phyloP scores from a whole-genome alignment of 2,888 invertebrate genomes.

The Yponomeuta sedellus region DNA sequence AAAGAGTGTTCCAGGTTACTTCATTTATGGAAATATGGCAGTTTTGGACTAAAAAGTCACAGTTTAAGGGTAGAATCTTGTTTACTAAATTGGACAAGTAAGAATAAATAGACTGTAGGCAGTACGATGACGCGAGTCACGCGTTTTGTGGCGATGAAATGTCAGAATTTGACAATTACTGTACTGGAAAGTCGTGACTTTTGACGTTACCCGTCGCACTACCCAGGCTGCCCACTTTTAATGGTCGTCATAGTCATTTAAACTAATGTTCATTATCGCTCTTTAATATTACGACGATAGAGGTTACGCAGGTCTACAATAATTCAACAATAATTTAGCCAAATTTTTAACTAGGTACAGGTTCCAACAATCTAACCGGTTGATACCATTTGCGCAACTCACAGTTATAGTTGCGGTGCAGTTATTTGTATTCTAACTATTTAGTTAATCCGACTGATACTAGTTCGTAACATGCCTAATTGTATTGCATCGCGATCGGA shows the following conservation, averaged over 20 bases:
- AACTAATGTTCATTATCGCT: background rate
- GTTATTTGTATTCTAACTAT: background rate
- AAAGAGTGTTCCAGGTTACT: too few relatives aligned
- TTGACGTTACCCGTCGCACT: too few relatives aligned
- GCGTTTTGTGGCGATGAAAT: too few relatives aligned
- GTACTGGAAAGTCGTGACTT: too few relatives aligned
- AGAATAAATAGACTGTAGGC: too few relatives aligned
- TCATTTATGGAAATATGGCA: too few relatives aligned
- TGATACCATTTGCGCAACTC: background rate
- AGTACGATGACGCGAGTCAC: too few relatives aligned
- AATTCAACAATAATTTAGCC: background rate
- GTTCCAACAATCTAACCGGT: background rate
- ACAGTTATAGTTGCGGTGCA: background rate
- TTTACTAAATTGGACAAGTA: too few relatives aligned
- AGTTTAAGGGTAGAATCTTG: too few relatives aligned
- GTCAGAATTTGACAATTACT: too few relatives aligned
- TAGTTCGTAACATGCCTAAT: background rate
- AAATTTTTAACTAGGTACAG: background rate
- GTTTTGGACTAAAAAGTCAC: too few relatives aligned
- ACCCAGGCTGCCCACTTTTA: too few relatives aligned
- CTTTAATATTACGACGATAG: background rate
- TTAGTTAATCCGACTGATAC: conserved; percentile 2
- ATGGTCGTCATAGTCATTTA: background rate
- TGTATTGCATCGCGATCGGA: conserved; percentile 7
- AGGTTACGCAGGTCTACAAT: background rate